These are phyloP conservation scores for Xanthorhoe spadicearia DNA, from an alignment of 2,888 invertebrate species.

Conservation along the genomic window DNA sequence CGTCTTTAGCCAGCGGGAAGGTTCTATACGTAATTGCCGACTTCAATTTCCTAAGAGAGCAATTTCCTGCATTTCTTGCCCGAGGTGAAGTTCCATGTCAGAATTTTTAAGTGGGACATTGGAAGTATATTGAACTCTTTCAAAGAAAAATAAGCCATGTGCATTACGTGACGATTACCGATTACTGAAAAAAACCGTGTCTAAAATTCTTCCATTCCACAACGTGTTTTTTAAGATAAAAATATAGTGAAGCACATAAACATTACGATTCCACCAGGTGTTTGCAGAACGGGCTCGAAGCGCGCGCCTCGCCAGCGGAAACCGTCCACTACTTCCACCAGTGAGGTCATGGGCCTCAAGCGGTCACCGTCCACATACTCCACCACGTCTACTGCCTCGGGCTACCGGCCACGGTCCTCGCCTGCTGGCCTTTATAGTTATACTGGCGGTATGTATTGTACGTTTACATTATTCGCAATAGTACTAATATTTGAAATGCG, in stretches of 20 bases:
- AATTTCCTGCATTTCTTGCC: too few relatives aligned
- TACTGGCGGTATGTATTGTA: slow-evolving; percentile 80
- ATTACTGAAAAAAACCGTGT: background rate
- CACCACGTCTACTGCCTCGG: slow-evolving; percentile 75
- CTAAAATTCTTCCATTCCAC: background rate
- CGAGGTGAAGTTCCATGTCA: too few relatives aligned
- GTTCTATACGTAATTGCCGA: too few relatives aligned
- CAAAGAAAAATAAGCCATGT: too few relatives aligned
- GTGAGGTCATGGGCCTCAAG: slow-evolving; percentile 36
- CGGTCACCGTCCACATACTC: slow-evolving; percentile 78
- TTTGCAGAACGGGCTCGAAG: slow-evolving; percentile 81
- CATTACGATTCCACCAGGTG: slow-evolving; percentile 60
- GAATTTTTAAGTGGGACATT: too few relatives aligned
- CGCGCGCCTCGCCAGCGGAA: slow-evolving; percentile 78
- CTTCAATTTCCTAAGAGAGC: too few relatives aligned
- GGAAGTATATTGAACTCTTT: too few relatives aligned
- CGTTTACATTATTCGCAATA: slow-evolving; percentile 16
- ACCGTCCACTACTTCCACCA: slow-evolving; percentile 63
- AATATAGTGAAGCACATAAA: slow-evolving; percentile 22
- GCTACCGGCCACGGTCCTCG: slow-evolving; percentile 89
- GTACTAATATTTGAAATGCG: too few relatives aligned
- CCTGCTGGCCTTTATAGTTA: slow-evolving; percentile 92
- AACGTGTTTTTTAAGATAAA: background rate
- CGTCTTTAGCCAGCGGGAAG: too few relatives aligned
- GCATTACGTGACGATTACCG: background rate